Evolutionary conservation across 2,797 vertebrate genomes (phyloP), one percentile per base, ranked within the genome.

Genomic region (Silurus lanzhouensis): DNA sequence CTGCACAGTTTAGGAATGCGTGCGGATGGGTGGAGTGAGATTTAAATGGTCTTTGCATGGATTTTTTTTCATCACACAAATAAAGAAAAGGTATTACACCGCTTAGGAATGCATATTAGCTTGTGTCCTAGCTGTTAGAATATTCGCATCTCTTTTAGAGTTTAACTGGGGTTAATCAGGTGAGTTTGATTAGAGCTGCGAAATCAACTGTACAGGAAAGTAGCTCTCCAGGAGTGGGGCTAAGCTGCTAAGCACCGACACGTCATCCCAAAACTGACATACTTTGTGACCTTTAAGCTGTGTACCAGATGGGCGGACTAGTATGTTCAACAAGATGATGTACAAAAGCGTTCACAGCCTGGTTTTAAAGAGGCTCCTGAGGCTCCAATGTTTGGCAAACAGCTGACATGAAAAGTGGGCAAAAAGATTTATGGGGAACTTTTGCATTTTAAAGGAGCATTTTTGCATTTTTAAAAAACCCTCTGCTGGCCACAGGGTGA

Each of bases 1-100:
- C 85, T 80, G 17, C 46, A 27, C 58, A 57, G 84, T 66, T 9
- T 31, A 76, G 86, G 81, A 85, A 88, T 85, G 85, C 64, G 52
- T 25, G 15, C 58, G 64, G 85, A 66, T 76, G 48, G 78, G 82
- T 80, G 67, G 67, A 60, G 22, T 60, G 19, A 31, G 74, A 60
- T 31, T 31, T 52, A 82, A 68, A 83, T 22, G 15, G 55, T 61
- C 20, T 3, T 44, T 15, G 46, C 19, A n/a, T 77, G 27, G 6
- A 31, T 52, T 7, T 38, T 31, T 57, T n/a, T 17, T 38, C 0
- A 38, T 38, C 9, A 70, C 19, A 58, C 27, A 44, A 22, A 57
- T 10, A 48, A 15, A 60, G 55, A 58, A 22, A 6, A 67, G 46
- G 9, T 19, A 31, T 67, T 81, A 15, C 52, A 25, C 38, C 8